These are phyloP conservation scores for Campylorhamphus procurvoides DNA, from an alignment of 2,113 vertebrate species.

Conservation along the genomic window DNA sequence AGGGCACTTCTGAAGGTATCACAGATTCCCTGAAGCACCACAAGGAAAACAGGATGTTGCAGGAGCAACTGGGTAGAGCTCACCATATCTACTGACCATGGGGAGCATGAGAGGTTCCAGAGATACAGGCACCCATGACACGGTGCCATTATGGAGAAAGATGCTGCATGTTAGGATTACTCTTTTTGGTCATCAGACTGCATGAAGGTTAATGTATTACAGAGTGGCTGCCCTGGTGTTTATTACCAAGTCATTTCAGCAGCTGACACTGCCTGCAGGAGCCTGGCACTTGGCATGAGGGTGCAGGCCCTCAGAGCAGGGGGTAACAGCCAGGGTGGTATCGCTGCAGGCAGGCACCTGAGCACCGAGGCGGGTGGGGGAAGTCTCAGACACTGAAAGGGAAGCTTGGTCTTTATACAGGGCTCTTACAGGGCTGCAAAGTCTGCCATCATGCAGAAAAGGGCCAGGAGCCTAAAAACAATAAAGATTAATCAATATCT, in stretches of 20 bases:
- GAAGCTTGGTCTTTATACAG: not conserved
- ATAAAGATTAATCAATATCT: not conserved
- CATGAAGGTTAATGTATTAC: not conserved
- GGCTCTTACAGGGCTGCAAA: not conserved
- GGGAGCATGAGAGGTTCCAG: not conserved
- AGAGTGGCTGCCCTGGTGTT: not conserved
- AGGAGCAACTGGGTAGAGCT: not conserved
- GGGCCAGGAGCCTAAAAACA: not conserved
- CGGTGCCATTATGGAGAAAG: not conserved
- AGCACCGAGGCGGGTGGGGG: accelerated
- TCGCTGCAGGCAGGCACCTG: too few species aligned
- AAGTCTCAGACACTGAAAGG: not conserved
- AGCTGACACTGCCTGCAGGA: not conserved
- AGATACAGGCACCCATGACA: not conserved
- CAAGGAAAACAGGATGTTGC: not conserved
- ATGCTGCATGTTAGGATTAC: accelerated
- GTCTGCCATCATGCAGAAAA: not conserved
- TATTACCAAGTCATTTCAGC: not conserved
- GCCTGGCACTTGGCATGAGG: not conserved
- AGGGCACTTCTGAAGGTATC: not conserved
- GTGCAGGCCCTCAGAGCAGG: not conserved
- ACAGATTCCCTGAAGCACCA: not conserved
- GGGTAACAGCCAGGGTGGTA: not conserved
- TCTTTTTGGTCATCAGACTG: not conserved
- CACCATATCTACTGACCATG: too few species aligned